A percentile compares a stretch with the other conserved stretches of the same genome.
Evolutionary conservation across 2,888 invertebrate species (phyloP).

Genomic region (Palloptera scutellata): DNA sequence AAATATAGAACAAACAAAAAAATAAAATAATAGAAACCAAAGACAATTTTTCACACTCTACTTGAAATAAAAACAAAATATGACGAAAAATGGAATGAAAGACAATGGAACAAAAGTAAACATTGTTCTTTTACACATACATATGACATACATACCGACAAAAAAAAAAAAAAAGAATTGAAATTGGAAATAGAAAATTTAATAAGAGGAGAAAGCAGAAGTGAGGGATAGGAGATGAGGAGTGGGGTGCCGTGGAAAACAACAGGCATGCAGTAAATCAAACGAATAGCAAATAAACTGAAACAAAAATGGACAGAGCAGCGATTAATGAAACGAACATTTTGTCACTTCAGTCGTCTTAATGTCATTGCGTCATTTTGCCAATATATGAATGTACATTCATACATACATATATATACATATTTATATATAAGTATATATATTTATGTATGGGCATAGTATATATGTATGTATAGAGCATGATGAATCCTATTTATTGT

Average conservation of each 20-base stretch:
- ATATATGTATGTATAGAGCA: background rate
- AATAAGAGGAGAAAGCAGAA: background rate
- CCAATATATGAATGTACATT: background rate
- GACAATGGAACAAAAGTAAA: background rate
- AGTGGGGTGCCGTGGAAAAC: background rate
- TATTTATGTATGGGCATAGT: background rate
- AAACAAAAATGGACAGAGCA: background rate
- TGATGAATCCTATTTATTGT: too few species aligned
- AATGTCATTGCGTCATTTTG: slow-evolving; percentile 18
- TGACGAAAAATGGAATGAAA: background rate
- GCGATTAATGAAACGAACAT: too few species aligned
- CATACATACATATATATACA: slow-evolving; percentile 3
- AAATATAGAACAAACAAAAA: background rate
- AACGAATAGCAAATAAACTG: background rate
- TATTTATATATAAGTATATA: slow-evolving; percentile 3
- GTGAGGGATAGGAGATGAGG: background rate
- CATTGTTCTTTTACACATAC: background rate
- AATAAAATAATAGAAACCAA: background rate
- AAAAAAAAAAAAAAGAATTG: background rate
- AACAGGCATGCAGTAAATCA: background rate
- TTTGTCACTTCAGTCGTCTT: background rate
- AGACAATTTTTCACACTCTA: slow-evolving; percentile 3
- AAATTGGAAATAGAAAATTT: background rate
- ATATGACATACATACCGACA: background rate
- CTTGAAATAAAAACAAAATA: background rate